A percentile compares a stretch with the other conserved stretches of the same genome.
Evolutionary conservation across 1,140 invertebrate species (phyloP).

Genomic region (Ladona fulva): DNA sequence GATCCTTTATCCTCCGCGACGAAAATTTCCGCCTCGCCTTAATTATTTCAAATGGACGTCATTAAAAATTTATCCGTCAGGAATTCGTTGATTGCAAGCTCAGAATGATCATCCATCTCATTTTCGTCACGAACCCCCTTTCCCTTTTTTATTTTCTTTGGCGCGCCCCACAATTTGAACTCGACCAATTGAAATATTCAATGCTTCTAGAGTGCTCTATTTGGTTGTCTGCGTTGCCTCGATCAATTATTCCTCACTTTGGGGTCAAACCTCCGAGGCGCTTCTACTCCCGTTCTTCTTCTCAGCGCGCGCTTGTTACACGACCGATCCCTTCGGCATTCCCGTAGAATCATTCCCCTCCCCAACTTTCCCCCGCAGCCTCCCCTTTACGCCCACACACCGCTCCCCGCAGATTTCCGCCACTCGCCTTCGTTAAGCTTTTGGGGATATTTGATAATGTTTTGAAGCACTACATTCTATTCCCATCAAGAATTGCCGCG

Average conservation of each 20-base stretch:
- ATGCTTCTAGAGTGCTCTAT: background rate
- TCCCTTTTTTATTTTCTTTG: no score
- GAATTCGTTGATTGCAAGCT: no score
- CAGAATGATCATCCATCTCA: no score
- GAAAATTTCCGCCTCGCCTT: no score
- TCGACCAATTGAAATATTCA: background rate
- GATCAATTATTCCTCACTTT: background rate
- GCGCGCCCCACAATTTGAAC: no score
- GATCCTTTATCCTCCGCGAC: no score
- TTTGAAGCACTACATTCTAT: no score
- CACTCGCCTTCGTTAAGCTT: background rate
- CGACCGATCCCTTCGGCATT: conserved; percentile 18
- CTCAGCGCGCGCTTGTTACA: conserved; percentile 11
- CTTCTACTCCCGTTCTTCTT: conserved; percentile 11
- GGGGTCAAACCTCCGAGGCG: conserved; percentile 19
- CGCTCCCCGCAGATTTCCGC: background rate
- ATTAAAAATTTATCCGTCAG: no score
- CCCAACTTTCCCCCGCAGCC: conserved; percentile 21
- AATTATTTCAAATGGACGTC: no score
- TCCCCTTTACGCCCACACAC: conserved; percentile 17
- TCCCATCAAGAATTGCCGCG: no score
- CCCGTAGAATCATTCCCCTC: conserved; percentile 17
- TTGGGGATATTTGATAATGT: no score
- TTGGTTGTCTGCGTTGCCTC: background rate
- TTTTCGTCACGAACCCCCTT: no score